Evolutionary conservation across 1,140 invertebrate species (phyloP).

Genomic region (Hylaeus volcanicus): DNA sequence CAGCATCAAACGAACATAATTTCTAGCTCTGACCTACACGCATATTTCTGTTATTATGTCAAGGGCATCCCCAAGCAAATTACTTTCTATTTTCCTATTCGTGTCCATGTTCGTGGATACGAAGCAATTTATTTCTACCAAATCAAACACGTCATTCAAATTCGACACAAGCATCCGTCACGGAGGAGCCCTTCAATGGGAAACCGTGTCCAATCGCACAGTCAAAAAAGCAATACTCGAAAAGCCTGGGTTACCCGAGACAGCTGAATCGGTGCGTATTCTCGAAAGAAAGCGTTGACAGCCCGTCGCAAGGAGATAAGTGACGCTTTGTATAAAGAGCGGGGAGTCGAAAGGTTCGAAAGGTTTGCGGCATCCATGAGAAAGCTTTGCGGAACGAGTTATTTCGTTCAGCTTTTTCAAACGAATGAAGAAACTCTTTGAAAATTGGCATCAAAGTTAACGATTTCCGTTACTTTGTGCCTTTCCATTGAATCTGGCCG

Average conservation of each 20-base stretch:
- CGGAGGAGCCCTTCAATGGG: neutral
- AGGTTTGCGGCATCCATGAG: neutral
- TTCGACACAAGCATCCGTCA: neutral
- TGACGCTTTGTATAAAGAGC: neutral
- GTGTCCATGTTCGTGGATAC: neutral
- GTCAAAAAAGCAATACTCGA: constrained; percentile 1
- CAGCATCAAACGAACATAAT: too few relatives aligned
- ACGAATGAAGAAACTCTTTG: neutral
- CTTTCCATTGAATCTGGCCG: constrained; percentile 1
- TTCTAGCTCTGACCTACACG: too few relatives aligned
- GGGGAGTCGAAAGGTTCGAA: neutral
- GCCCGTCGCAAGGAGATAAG: neutral
- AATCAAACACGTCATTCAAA: neutral
- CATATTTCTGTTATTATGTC: too few relatives aligned
- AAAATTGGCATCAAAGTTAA: constrained; percentile 40
- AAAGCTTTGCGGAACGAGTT: neutral
- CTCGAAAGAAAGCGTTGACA: neutral
- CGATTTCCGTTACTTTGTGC: constrained; percentile 41
- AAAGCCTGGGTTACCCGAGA: neutral
- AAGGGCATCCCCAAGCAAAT: neutral
- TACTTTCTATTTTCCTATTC: neutral
- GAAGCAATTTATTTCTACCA: constrained; percentile 6
- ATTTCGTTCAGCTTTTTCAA: neutral
- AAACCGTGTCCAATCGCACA: neutral
- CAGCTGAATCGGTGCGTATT: neutral